These are phyloP conservation scores for Loripinus fragilis DNA, from an alignment of 2,888 invertebrate species.

Conservation along the genomic window DNA sequence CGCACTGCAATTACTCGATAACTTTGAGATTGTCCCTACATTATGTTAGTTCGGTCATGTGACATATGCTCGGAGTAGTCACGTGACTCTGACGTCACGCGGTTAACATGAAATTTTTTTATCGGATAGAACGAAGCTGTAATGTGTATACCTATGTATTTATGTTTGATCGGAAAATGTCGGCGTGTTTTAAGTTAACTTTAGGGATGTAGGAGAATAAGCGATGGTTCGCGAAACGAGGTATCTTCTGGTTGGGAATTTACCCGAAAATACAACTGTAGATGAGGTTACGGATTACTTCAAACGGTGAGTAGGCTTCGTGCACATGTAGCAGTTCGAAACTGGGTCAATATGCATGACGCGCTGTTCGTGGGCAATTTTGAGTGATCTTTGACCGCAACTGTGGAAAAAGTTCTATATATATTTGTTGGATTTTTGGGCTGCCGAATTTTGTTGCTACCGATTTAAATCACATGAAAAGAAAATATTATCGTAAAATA, in stretches of 20 bases:
- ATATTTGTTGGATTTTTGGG: no score
- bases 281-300: conserved; percentile 98
- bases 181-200: conserved; percentile 60
- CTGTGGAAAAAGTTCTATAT: not conserved
- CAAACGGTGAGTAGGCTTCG: conserved; percentile 90
- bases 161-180: conserved; percentile 61
- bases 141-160: conserved; percentile 58
- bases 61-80: conserved; percentile 61
- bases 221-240: conserved; percentile 99
- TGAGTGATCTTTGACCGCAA: not conserved
- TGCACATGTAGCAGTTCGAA: conserved; percentile 26
- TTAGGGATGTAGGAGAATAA: conserved; percentile 67
- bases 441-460: no score
- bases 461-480: no score
- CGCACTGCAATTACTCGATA: no score
- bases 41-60: conserved; percentile 48
- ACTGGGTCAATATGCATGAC: conserved; percentile 32
- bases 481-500: no score
- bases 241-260: conserved; percentile 99
- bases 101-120: conserved; percentile 65
- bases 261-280: conserved; percentile 99
- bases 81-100: conserved; percentile 66
- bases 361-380: not conserved
- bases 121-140: conserved; percentile 57
- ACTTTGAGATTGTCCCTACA: conserved; percentile 64